phyloP scores from a whole-genome alignment of 2,113 vertebrate genomes.

The Phalacrocorax brasilianus region DNA sequence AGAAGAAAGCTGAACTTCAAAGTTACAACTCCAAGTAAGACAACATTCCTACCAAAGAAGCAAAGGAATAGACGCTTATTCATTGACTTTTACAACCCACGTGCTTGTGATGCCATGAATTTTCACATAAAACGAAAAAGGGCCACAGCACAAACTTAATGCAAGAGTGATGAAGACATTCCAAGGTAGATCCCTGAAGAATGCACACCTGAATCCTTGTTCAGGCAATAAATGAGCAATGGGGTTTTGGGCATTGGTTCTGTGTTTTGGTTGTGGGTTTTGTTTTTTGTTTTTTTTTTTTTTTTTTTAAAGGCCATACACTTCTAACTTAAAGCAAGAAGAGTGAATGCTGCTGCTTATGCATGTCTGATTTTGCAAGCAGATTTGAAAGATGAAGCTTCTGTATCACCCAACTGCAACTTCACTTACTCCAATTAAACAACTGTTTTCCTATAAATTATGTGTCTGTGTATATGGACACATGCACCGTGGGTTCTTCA shows the following conservation, averaged over 20 bases:
- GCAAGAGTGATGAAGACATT: background rate
- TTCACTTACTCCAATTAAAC: background rate
- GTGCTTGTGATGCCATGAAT: background rate
- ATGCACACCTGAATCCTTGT: background rate
- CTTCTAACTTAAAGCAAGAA: background rate
- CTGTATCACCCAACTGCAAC: background rate
- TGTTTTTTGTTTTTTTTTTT: too few species aligned
- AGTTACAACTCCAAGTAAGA: background rate
- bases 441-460: background rate
- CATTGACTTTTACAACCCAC: background rate
- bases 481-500: background rate
- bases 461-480: background rate
- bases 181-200: background rate
- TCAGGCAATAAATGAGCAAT: background rate
- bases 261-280: background rate
- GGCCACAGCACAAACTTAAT: background rate
- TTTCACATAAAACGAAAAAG: background rate
- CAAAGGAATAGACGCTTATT: background rate
- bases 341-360: background rate
- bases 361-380: background rate
- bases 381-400: background rate
- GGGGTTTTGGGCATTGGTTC: background rate
- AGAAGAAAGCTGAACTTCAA: background rate
- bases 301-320: background rate
- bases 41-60: background rate